Conservation (phyloP, 1,140 invertebrate genomes). For the Camponotus floridanus region DNA sequence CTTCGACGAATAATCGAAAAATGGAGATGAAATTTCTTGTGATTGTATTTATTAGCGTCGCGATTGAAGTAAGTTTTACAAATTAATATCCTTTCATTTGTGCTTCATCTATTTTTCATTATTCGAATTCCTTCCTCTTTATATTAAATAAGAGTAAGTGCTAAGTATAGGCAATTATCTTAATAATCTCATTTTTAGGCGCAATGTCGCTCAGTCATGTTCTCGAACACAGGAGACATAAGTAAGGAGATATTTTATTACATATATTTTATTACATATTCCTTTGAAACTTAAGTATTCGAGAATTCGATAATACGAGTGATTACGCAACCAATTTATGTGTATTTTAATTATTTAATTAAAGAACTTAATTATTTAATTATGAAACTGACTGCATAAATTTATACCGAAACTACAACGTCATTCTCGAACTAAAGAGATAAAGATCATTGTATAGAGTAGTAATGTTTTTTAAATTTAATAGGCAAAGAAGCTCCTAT, state of each 20-base stretch:
- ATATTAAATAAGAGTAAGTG: background rate
- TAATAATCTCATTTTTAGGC: constrained; percentile 28
- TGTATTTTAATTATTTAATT: background rate
- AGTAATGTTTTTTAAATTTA: background rate
- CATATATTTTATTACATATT: background rate
- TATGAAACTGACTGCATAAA: background rate
- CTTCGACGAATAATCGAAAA: background rate
- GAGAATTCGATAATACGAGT: background rate
- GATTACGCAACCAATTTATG: background rate
- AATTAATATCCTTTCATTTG: background rate
- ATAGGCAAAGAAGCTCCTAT: background rate
- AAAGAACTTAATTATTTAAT: constrained; percentile 8
- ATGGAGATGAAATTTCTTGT: constrained; percentile 14
- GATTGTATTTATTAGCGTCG: background rate
- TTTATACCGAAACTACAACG: background rate
- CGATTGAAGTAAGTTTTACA: constrained; percentile 28
- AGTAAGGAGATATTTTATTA: constrained; percentile 2
- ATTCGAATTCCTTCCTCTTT: background rate
- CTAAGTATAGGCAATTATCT: too few species aligned
- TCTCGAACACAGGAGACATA: constrained; percentile 2
- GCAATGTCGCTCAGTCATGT: background rate
- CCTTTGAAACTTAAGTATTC: background rate
- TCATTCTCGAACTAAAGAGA: background rate
- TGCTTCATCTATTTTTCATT: background rate
- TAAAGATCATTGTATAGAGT: background rate